These are phyloP conservation scores for Chinchilla lanigera DNA, from an alignment of 2,113 vertebrate species.

Conservation along the genomic window DNA sequence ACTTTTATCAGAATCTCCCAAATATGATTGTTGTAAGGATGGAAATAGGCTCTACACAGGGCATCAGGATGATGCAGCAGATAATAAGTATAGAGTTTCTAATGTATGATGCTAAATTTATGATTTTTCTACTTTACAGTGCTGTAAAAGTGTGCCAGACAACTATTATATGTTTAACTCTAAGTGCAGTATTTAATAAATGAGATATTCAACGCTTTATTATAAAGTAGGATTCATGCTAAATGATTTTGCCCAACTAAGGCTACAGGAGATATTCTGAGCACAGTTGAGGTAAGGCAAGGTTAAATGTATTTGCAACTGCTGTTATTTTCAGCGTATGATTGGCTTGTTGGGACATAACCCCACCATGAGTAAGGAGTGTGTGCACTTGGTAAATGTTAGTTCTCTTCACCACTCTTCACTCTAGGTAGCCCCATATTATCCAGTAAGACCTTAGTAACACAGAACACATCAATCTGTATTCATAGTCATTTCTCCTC, in stretches of 20 bases:
- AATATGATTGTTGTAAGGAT: not conserved
- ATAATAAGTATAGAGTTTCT: too few species aligned
- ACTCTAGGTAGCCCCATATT: not conserved
- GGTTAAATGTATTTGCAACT: not conserved
- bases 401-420: not conserved
- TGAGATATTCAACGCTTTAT: not conserved
- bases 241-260: not conserved
- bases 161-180: not conserved
- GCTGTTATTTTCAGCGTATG: not conserved
- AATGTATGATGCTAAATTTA: not conserved
- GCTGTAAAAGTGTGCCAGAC: not conserved
- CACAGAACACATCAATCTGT: not conserved
- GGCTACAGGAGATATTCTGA: not conserved
- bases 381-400: not conserved
- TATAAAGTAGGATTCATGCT: not conserved
- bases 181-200: not conserved
- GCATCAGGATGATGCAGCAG: not conserved
- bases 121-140: not conserved
- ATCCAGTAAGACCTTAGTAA: not conserved
- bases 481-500: slow-evolving; percentile 6
- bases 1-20: not conserved
- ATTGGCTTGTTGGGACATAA: not conserved
- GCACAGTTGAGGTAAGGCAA: not conserved
- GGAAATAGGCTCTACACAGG: not conserved
- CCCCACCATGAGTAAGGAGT: not conserved